A percentile compares a stretch with the other conserved stretches of the same genome.
These are phyloP conservation scores for Probosciger aterrimus DNA, from an alignment of 2,113 vertebrate species.

Conservation along the genomic window DNA sequence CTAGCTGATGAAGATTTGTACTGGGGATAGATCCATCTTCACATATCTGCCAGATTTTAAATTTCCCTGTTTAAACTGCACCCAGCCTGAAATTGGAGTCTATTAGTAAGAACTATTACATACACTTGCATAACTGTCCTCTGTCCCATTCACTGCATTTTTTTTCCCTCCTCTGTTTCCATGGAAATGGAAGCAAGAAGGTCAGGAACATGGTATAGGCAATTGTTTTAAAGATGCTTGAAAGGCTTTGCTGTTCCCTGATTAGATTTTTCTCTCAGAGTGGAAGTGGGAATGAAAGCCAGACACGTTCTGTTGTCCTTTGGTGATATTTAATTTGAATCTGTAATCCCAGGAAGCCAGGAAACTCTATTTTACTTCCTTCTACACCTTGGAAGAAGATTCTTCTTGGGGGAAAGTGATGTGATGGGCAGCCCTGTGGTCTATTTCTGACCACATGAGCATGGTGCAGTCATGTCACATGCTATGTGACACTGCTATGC, in stretches of 20 bases:
- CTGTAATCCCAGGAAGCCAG: background rate
- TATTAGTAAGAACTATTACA: background rate
- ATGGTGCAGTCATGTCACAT: background rate
- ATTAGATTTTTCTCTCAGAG: background rate
- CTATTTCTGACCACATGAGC: background rate
- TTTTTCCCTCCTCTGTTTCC: background rate
- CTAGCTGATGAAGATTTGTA: background rate
- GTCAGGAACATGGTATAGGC: background rate
- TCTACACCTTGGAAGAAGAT: background rate
- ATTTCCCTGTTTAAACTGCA: background rate
- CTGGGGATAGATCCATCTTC: background rate
- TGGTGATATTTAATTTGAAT: background rate
- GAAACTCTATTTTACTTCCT: background rate
- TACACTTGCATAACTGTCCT: background rate
- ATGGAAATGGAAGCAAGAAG: slow-evolving; percentile 3
- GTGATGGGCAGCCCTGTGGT: background rate
- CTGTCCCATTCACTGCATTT: background rate
- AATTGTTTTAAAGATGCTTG: slow-evolving; percentile 5
- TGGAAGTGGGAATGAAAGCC: background rate
- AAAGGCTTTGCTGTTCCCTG: background rate
- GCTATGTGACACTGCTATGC: background rate
- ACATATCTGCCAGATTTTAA: background rate
- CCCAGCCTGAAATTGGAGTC: background rate
- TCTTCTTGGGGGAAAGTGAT: background rate
- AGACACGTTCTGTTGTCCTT: background rate